Evolutionary conservation across 2,797 vertebrate genomes (phyloP).

Genomic region (Prunella strophiata): DNA sequence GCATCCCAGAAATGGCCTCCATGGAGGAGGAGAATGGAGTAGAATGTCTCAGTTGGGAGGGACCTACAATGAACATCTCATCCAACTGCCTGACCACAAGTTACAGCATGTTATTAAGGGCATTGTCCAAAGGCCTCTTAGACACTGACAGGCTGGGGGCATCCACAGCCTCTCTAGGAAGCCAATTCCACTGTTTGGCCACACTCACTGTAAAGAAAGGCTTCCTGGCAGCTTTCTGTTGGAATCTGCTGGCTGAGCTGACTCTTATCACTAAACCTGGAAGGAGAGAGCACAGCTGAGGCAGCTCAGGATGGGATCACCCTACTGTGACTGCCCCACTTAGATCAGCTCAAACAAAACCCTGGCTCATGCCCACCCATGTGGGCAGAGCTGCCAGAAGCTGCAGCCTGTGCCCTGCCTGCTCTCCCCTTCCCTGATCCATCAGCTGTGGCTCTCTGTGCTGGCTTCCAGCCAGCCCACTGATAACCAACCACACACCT

Average conservation of each 20-base stretch:
- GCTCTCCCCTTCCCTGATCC: neutral
- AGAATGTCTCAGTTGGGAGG: neutral
- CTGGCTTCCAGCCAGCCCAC: neutral
- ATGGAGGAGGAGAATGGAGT: neutral
- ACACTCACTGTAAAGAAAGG: neutral
- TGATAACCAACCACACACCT: neutral
- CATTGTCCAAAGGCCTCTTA: neutral
- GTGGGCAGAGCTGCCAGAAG: neutral
- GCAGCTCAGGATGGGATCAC: neutral
- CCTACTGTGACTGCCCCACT: neutral
- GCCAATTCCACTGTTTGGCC: neutral
- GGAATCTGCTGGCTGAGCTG: neutral
- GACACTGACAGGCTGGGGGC: neutral
- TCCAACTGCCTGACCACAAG: neutral
- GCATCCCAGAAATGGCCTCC: neutral
- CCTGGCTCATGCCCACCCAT: neutral
- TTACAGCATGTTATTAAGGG: neutral
- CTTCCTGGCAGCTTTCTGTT: neutral
- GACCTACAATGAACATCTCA: neutral
- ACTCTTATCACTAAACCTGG: neutral
- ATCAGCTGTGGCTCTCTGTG: fast-evolving
- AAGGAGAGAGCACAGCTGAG: neutral
- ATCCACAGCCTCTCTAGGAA: neutral
- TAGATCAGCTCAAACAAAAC: neutral
- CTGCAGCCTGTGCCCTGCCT: neutral